These are phyloP conservation scores for Helicoverpa assulta DNA, from an alignment of 2,888 invertebrate species.

Conservation along the genomic window DNA sequence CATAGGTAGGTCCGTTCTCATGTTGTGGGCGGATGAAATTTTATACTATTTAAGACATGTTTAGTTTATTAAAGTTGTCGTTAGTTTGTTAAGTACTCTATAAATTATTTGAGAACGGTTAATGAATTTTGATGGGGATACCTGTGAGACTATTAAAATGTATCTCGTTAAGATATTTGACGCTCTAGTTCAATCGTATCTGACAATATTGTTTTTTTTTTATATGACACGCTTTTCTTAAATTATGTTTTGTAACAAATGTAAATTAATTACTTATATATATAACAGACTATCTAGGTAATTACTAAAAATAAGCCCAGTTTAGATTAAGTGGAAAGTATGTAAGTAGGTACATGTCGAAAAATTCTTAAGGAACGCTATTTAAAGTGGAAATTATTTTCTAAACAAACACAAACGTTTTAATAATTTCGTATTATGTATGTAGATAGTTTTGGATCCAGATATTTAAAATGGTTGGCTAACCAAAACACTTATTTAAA, in stretches of 20 bases:
- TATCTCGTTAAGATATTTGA: slow-evolving; percentile 52
- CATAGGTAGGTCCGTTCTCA: slow-evolving; percentile 63
- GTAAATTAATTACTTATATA: neutral
- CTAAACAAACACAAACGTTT: too few species aligned
- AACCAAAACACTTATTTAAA: neutral
- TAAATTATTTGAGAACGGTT: slow-evolving; percentile 55
- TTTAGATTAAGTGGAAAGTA: too few species aligned
- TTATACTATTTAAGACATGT: slow-evolving; percentile 68
- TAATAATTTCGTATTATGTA: too few species aligned
- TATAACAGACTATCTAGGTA: too few species aligned
- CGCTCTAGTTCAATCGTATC: slow-evolving; percentile 34
- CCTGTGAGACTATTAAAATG: slow-evolving; percentile 34
- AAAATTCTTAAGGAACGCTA: too few species aligned
- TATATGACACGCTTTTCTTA: too few species aligned
- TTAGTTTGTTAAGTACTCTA: slow-evolving; percentile 55
- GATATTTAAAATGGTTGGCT: too few species aligned
- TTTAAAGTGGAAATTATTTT: too few species aligned
- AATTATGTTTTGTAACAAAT: neutral
- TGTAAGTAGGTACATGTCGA: too few species aligned
- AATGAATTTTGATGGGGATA: slow-evolving; percentile 56
- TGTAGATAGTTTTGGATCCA: too few species aligned
- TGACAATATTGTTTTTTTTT: slow-evolving; percentile 25
- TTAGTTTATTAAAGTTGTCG: slow-evolving; percentile 61
- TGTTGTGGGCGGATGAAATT: slow-evolving; percentile 77
- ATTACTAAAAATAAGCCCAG: too few species aligned